Conservation (phyloP, 2,888 invertebrate species). For the Rhyacophila evoluta region DNA sequence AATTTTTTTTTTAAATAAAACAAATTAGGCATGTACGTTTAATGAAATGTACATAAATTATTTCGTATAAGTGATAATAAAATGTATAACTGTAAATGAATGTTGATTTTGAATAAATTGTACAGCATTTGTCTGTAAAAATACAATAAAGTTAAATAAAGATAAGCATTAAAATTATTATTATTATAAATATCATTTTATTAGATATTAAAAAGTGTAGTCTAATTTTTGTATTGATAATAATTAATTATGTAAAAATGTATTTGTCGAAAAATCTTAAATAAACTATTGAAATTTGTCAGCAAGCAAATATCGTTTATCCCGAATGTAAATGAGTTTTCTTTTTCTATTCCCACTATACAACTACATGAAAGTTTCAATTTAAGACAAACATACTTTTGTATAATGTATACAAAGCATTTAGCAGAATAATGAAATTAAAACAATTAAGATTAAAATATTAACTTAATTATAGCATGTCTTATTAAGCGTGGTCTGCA, state of each 20-base stretch:
- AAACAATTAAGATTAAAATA: no score
- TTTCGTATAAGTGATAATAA: not conserved
- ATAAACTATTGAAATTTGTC: conserved; percentile 33
- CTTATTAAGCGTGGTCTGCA: no score
- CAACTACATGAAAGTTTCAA: no score
- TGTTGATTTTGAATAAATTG: conserved; percentile 18
- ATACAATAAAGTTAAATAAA: conserved; percentile 27
- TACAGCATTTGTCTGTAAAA: conserved; percentile 5
- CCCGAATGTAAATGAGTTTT: not conserved
- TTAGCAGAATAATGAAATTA: no score
- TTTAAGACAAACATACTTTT: no score
- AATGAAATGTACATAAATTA: not conserved
- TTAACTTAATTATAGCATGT: no score
- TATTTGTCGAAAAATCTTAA: conserved; percentile 36
- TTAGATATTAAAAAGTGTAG: conserved; percentile 32
- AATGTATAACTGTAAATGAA: not conserved
- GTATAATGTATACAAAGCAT: no score
- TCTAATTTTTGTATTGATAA: conserved; percentile 31
- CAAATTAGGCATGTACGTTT: not conserved
- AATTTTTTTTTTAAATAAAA: not conserved
- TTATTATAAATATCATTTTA: conserved; percentile 26
- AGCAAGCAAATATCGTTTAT: conserved; percentile 9
- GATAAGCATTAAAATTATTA: conserved; percentile 31
- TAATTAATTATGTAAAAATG: conserved; percentile 26
- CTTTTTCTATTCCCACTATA: no score